phyloP scores from a whole-genome alignment of 2,797 vertebrate genomes.

The Paratrypauchen microcephalus region DNA sequence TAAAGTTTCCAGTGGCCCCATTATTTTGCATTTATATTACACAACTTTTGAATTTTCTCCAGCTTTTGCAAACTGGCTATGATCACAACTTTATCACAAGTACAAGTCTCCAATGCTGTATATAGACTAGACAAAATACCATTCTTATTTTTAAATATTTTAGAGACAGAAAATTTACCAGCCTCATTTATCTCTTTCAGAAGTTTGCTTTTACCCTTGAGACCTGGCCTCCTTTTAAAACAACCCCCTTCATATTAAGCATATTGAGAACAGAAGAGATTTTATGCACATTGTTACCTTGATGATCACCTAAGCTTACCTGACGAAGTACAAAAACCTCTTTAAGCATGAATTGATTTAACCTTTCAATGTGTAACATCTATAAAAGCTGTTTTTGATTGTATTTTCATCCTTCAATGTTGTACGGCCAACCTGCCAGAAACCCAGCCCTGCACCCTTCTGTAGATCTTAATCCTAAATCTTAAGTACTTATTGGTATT shows the following conservation, averaged over 20 bases:
- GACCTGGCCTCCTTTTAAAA: conserved; percentile 1
- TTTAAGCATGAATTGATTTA: too few species aligned
- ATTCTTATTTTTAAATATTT: background rate
- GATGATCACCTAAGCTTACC: background rate
- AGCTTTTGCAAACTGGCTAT: background rate
- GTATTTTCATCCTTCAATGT: background rate
- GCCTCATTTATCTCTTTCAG: background rate
- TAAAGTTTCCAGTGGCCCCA: conserved; percentile 1
- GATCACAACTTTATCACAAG: background rate
- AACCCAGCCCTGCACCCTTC: too few species aligned
- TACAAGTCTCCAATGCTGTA: background rate
- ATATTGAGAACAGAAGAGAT: background rate
- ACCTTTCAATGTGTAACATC: background rate
- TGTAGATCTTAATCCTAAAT: too few species aligned
- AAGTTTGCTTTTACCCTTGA: conserved; percentile 6
- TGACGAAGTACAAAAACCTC: background rate
- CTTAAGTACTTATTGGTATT: too few species aligned
- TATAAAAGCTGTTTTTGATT: background rate
- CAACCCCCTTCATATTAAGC: background rate
- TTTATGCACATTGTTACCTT: background rate
- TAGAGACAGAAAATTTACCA: background rate
- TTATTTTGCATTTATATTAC: background rate
- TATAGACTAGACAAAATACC: background rate
- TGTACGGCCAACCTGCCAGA: too few species aligned
- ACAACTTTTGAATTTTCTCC: background rate